Evolutionary conservation across 2,797 vertebrate genomes (phyloP).

Genomic region (Somateria mollissima): DNA sequence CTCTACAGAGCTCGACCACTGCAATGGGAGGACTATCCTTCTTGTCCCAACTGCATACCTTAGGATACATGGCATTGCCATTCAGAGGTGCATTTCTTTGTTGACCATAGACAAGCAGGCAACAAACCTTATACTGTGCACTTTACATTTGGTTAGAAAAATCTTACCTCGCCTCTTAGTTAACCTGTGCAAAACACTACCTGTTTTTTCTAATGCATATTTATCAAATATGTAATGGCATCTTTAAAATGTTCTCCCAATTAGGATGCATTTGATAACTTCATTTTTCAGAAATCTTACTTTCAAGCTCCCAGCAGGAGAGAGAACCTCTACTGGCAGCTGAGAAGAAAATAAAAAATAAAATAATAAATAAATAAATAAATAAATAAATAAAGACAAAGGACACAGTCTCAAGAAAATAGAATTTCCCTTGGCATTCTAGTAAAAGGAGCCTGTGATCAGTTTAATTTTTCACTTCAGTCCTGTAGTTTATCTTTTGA

Average conservation of each 20-base stretch:
- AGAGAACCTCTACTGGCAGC: background rate
- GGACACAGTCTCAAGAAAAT: background rate
- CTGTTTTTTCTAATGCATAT: background rate
- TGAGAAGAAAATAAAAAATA: background rate
- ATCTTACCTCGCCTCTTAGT: background rate
- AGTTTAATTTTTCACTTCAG: background rate
- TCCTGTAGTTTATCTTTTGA: background rate
- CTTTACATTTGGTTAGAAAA: background rate
- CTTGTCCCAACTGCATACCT: background rate
- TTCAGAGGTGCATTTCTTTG: background rate
- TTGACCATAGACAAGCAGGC: too few relatives aligned
- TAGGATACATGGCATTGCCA: background rate
- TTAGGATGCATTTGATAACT: background rate
- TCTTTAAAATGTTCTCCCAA: background rate
- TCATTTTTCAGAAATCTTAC: background rate
- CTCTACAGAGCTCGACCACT: background rate
- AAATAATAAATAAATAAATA: background rate
- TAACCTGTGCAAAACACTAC: background rate
- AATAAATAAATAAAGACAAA: background rate
- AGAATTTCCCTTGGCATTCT: accelerated
- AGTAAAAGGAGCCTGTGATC: background rate
- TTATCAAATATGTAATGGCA: background rate
- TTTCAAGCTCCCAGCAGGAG: background rate
- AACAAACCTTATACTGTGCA: background rate
- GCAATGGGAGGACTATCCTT: background rate